Conservation (phyloP, 2,113 vertebrate species). For the Cyanocitta stelleri region DNA sequence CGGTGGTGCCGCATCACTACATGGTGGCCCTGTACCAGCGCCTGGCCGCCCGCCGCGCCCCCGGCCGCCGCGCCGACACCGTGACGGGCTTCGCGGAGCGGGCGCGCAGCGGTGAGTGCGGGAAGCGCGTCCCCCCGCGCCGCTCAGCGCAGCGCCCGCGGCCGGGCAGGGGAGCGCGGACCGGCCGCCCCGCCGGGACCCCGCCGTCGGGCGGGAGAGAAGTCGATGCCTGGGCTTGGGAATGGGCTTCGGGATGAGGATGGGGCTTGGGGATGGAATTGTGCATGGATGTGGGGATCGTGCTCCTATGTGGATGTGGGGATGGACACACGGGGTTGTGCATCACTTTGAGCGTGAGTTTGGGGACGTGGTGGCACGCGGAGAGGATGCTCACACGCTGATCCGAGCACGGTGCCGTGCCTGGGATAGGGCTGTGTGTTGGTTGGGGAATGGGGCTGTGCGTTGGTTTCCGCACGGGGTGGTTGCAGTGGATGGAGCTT, state of each 20-base stretch:
- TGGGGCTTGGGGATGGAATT: neutral
- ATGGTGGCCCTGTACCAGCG: conserved; percentile 82
- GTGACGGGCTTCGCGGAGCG: conserved; percentile 83
- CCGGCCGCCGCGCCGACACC: conserved; percentile 70
- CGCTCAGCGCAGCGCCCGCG: neutral
- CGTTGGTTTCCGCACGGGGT: neutral
- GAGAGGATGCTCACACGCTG: neutral
- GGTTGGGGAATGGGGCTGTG: too few species aligned
- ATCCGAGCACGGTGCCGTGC: neutral
- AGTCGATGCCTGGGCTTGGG: neutral
- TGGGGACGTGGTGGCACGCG: neutral
- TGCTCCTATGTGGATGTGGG: neutral
- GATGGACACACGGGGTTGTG: too few species aligned
- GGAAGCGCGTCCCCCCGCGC: neutral
- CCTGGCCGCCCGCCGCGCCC: conserved; percentile 49
- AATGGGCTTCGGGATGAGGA: neutral
- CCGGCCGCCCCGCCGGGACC: neutral
- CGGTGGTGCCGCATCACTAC: conserved; percentile 79
- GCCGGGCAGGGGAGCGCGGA: neutral
- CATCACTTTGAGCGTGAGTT: neutral
- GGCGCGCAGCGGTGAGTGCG: conserved; percentile 55
- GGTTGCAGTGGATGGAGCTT: neutral
- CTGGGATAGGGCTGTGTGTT: neutral
- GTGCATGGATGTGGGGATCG: neutral
- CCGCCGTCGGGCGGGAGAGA: neutral